Evolutionary conservation across 2,888 invertebrate species (phyloP).

Genomic region (Lacanobia oleracea): DNA sequence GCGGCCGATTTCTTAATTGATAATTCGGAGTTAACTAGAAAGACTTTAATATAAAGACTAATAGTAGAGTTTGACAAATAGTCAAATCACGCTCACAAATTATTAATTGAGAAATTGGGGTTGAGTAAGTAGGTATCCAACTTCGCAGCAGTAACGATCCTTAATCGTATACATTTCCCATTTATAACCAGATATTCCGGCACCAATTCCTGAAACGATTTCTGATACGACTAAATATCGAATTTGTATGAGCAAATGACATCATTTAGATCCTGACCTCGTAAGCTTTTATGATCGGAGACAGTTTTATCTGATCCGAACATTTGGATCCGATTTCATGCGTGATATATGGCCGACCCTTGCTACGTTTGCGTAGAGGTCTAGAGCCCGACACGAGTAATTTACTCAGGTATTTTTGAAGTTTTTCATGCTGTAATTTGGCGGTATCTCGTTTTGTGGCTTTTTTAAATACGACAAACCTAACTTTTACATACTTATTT

Average conservation of each 20-base stretch:
- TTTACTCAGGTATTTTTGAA: too few species aligned
- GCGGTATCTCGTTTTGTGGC: too few species aligned
- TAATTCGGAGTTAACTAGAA: too few species aligned
- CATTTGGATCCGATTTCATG: constrained; percentile 13
- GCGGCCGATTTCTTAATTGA: too few species aligned
- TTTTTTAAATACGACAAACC: too few species aligned
- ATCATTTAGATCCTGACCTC: constrained; percentile 29
- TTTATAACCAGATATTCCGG: neutral
- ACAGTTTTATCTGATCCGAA: constrained; percentile 25
- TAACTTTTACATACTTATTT: too few species aligned
- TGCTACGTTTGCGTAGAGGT: neutral
- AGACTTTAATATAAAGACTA: too few species aligned
- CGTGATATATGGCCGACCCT: neutral
- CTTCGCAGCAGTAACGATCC: neutral
- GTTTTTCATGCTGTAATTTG: too few species aligned
- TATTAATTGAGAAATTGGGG: too few species aligned
- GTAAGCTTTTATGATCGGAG: constrained; percentile 34
- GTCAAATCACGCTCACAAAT: too few species aligned
- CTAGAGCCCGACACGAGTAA: too few species aligned
- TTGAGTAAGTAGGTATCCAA: neutral
- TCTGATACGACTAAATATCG: constrained; percentile 12
- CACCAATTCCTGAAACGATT: constrained; percentile 5
- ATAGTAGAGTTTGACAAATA: too few species aligned
- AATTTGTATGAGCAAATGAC: constrained; percentile 25
- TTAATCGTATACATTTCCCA: neutral